These are phyloP conservation scores for Neocrepidodera transversa DNA, from an alignment of 2,888 invertebrate species.

Conservation along the genomic window DNA sequence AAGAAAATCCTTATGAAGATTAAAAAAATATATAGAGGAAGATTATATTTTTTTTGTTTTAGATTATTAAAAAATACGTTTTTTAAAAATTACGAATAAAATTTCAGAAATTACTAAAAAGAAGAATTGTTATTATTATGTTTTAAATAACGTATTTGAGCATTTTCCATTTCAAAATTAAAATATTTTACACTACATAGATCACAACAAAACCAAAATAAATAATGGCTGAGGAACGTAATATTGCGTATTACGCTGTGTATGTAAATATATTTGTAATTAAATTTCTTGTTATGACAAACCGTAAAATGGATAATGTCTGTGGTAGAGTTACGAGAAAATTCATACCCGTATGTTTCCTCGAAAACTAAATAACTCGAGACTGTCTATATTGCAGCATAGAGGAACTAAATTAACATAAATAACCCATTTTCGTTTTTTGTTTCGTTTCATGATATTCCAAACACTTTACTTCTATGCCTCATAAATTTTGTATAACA, in stretches of 20 bases:
- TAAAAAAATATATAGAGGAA: too few species aligned
- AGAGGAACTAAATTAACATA: slow-evolving; percentile 31
- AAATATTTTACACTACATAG: slow-evolving; percentile 25
- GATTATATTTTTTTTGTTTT: too few species aligned
- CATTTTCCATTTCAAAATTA: not conserved
- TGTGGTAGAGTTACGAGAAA: slow-evolving; percentile 26
- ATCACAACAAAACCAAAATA: slow-evolving; percentile 27
- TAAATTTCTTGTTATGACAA: slow-evolving; percentile 33
- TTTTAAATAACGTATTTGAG: not conserved
- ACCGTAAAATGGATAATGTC: slow-evolving; percentile 30
- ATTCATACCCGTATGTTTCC: slow-evolving; percentile 29
- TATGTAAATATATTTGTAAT: slow-evolving; percentile 34
- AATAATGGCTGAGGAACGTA: slow-evolving; percentile 23
- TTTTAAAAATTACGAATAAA: too few species aligned
- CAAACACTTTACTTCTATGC: slow-evolving; percentile 26
- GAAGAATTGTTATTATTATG: not conserved
- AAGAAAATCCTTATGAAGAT: too few species aligned
- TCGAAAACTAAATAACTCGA: slow-evolving; percentile 29
- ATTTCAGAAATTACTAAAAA: too few species aligned
- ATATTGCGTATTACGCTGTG: slow-evolving; percentile 23
- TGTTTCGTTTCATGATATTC: slow-evolving; percentile 29
- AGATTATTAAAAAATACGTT: too few species aligned
- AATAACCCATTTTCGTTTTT: slow-evolving; percentile 33
- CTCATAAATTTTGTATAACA: slow-evolving; percentile 21
- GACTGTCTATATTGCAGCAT: slow-evolving; percentile 32